Percentiles rank a stretch among this genome's conserved stretches.
Conservation (phyloP, 2,113 vertebrate species). For the Lycaon pictus region DNA sequence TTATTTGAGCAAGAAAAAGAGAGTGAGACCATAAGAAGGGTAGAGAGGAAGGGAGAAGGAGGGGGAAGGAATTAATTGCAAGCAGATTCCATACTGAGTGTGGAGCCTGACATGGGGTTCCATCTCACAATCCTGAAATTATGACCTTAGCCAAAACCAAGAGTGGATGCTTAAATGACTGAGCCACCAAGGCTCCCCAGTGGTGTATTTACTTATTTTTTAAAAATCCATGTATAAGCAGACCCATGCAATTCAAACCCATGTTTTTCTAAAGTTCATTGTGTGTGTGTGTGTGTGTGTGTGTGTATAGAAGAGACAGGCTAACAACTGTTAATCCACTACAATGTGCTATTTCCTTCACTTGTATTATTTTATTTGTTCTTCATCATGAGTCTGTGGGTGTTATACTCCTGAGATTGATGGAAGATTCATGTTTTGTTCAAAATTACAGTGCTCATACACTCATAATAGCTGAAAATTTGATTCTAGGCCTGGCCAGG, state of each 20-base stretch:
- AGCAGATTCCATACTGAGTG: background rate
- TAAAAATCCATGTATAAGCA: background rate
- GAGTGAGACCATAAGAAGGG: background rate
- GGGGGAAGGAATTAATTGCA: background rate
- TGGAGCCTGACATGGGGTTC: background rate
- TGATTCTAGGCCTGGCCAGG: background rate
- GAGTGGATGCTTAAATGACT: background rate
- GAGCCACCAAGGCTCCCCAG: background rate
- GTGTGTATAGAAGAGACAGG: background rate
- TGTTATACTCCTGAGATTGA: background rate
- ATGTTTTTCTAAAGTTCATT: background rate
- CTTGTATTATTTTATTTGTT: background rate
- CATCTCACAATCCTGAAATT: background rate
- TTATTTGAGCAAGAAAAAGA: background rate
- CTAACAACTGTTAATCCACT: background rate
- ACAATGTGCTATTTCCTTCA: background rate
- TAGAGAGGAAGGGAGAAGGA: background rate
- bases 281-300: background rate
- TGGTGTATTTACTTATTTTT: background rate
- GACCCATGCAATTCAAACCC: background rate
- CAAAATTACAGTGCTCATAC: background rate
- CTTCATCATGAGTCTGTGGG: background rate
- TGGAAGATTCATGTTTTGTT: background rate
- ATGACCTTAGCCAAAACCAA: background rate
- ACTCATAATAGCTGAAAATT: background rate